Evolutionary conservation across 2,797 vertebrate genomes (phyloP).

Genomic region (Schizothorax lantsangensis): DNA sequence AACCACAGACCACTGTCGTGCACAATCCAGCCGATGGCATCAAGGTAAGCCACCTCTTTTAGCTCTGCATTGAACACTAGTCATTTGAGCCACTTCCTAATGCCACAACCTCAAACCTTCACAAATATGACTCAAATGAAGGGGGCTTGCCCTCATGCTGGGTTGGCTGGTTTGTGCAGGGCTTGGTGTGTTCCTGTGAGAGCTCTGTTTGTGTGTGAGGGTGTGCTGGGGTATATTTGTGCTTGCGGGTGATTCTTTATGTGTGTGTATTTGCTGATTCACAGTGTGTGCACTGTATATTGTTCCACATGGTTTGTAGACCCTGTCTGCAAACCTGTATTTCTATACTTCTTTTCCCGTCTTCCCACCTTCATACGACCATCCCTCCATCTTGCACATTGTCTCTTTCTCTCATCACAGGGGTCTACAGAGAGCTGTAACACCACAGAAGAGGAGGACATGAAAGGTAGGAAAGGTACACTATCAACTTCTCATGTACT

Average conservation of each 20-base stretch:
- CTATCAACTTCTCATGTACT: conserved; percentile 75
- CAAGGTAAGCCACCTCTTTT: conserved; percentile 87
- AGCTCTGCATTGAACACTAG: conserved; percentile 52
- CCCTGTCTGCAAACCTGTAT: conserved; percentile 9
- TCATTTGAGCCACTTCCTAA: conserved; percentile 49
- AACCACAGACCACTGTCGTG: conserved; percentile 98
- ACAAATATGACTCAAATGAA: conserved; percentile 13
- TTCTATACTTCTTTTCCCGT: conserved; percentile 1
- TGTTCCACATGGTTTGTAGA: neutral
- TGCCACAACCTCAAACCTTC: conserved; percentile 49
- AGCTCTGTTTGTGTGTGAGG: conserved; percentile 27
- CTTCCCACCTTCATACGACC: conserved; percentile 5
- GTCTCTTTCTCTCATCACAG: conserved; percentile 71
- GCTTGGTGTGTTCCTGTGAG: conserved; percentile 53
- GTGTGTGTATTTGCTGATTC: conserved; percentile 22
- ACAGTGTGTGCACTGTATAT: neutral
- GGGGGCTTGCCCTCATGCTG: conserved; percentile 60
- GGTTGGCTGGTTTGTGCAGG: conserved; percentile 78
- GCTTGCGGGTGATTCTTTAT: conserved; percentile 1
- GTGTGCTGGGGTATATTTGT: conserved; percentile 24
- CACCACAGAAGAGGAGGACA: conserved; percentile 97
- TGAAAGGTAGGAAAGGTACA: conserved; percentile 96
- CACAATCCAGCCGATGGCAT: conserved; percentile 97
- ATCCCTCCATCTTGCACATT: conserved; percentile 25
- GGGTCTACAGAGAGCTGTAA: conserved; percentile 99